Evolutionary conservation across 2,113 vertebrate species (phyloP).

Genomic region (Uropsilus gracilis): DNA sequence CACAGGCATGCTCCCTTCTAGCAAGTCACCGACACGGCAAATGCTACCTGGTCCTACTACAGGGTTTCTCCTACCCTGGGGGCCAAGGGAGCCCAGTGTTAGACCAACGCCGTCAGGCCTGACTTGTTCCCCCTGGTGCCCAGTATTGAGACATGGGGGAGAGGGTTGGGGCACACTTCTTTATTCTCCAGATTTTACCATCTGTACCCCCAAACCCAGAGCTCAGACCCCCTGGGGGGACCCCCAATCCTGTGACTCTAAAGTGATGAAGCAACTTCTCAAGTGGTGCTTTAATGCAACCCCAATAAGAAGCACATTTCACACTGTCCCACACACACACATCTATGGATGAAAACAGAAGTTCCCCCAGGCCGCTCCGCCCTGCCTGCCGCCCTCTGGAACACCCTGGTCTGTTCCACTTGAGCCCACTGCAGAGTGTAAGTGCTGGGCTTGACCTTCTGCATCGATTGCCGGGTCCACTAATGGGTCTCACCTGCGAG

Average conservation of each 20-base stretch:
- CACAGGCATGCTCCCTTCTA: too few species aligned
- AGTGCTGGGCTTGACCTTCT: not conserved
- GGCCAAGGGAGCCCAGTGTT: rapidly evolving
- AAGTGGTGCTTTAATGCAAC: not conserved
- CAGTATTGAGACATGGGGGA: not conserved
- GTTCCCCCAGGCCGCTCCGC: not conserved
- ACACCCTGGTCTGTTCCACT: not conserved
- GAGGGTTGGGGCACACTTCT: not conserved
- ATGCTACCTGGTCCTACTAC: rapidly evolving
- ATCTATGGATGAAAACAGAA: not conserved
- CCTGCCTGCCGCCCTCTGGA: rapidly evolving
- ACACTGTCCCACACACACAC: rapidly evolving
- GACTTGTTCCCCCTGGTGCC: too few species aligned
- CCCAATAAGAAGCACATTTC: not conserved
- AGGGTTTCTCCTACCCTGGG: too few species aligned
- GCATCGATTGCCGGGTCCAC: not conserved
- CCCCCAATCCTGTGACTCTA: too few species aligned
- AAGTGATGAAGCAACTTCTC: not conserved
- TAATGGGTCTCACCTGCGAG: not conserved
- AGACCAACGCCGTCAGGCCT: not conserved
- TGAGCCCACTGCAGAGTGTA: rapidly evolving
- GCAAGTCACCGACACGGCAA: too few species aligned
- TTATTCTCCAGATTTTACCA: too few species aligned
- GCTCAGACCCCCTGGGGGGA: not conserved
- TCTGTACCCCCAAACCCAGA: not conserved